These are phyloP conservation scores for Synergus laeviventris DNA, from an alignment of 2,888 invertebrate genomes.

Conservation along the genomic window DNA sequence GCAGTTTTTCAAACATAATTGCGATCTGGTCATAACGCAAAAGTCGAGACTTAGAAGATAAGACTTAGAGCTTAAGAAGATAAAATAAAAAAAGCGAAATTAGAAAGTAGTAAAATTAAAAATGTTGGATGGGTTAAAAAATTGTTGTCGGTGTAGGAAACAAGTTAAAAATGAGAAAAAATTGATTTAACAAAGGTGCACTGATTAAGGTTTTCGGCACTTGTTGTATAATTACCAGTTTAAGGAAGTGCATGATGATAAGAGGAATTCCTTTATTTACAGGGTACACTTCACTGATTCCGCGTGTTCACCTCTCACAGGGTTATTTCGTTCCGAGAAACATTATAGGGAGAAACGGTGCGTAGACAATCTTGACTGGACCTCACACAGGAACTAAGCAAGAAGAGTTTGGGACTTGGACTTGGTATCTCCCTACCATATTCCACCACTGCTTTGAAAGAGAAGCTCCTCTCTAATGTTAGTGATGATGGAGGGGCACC, in stretches of 20 bases:
- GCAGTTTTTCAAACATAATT: neutral
- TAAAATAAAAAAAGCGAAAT: neutral
- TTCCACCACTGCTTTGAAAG: slow-evolving; percentile 62
- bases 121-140: neutral
- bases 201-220: neutral
- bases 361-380: slow-evolving; percentile 64
- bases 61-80: neutral
- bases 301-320: slow-evolving; percentile 49
- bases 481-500: slow-evolving; percentile 67
- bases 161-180: neutral
- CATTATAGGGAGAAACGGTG: slow-evolving; percentile 63
- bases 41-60: slow-evolving; percentile 8
- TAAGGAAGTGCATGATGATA: slow-evolving; percentile 63
- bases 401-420: slow-evolving; percentile 67
- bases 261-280: slow-evolving; percentile 45
- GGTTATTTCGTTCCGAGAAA: slow-evolving; percentile 61
- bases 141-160: neutral
- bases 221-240: slow-evolving; percentile 65
- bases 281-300: slow-evolving; percentile 62
- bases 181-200: neutral
- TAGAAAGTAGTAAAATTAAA: slow-evolving; percentile 10
- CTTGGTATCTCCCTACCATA: slow-evolving; percentile 67
- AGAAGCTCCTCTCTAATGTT: slow-evolving; percentile 74
- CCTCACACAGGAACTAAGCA: slow-evolving; percentile 68
- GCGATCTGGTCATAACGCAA: neutral